Conservation (phyloP, 2,113 vertebrate species). For the Hippocampus mohnikei region DNA sequence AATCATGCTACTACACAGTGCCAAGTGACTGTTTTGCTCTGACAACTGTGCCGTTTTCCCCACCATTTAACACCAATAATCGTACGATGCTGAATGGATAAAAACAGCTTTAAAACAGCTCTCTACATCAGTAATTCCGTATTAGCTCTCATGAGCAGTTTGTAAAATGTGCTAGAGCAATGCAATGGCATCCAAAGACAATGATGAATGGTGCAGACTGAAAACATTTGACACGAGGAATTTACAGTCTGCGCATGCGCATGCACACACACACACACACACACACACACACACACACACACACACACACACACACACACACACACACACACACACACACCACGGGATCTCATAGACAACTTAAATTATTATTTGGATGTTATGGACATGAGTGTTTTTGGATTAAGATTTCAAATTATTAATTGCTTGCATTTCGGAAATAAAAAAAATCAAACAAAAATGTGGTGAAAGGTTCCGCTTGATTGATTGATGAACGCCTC, state of each 20-base stretch:
- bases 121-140: neutral
- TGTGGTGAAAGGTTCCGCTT: neutral
- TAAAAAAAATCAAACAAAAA: neutral
- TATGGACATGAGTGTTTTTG: neutral
- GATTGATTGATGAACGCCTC: neutral
- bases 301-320: no score
- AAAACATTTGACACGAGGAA: neutral
- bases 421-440: neutral
- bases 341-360: neutral
- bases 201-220: neutral
- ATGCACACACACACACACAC: no score
- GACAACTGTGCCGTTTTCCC: neutral
- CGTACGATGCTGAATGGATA: neutral
- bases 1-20: neutral
- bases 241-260: no score
- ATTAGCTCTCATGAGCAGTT: neutral
- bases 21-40: conserved; percentile 1
- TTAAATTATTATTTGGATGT: neutral
- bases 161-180: neutral
- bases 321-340: neutral
- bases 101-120: neutral
- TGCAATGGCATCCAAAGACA: neutral
- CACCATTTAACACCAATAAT: neutral
- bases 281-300: no score
- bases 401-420: neutral